phyloP scores from a whole-genome alignment of 2,888 invertebrate species.

The Cephus runcator region DNA sequence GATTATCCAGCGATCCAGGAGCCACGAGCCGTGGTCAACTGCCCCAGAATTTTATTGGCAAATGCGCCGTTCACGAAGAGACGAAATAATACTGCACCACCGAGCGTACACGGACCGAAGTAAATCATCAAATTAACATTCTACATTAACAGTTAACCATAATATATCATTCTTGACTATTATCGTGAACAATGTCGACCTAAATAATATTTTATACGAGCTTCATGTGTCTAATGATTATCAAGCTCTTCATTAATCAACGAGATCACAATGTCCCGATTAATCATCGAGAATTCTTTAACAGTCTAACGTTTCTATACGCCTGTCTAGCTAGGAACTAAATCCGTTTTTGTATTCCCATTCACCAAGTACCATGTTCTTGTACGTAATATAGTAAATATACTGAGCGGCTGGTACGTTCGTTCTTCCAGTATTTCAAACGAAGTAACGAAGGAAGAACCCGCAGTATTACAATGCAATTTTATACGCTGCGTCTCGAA shows the following conservation, averaged over 20 bases:
- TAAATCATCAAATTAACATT: constrained; percentile 19
- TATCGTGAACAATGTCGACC: not conserved
- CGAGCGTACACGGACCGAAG: not conserved
- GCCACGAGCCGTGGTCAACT: not conserved
- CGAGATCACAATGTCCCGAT: not conserved
- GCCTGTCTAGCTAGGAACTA: constrained; percentile 40
- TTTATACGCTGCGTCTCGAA: not conserved
- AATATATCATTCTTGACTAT: not conserved
- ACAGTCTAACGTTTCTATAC: constrained; percentile 42
- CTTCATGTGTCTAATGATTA: constrained; percentile 5
- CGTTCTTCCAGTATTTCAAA: not conserved
- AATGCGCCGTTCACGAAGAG: not conserved
- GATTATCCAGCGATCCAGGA: not conserved
- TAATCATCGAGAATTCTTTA: constrained; percentile 3
- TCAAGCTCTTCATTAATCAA: not conserved
- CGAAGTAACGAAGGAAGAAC: not conserved
- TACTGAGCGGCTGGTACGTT: not conserved
- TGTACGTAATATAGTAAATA: not conserved
- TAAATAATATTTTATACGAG: constrained; percentile 30
- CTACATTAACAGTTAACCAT: constrained; percentile 11
- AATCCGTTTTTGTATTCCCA: constrained; percentile 39
- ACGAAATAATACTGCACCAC: not conserved
- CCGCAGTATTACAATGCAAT: not conserved
- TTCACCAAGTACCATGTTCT: constrained; percentile 5
- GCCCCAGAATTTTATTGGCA: not conserved